These are phyloP conservation scores for Aphaenogaster ashmeadi DNA, from an alignment of 1,140 invertebrate genomes.

Conservation along the genomic window DNA sequence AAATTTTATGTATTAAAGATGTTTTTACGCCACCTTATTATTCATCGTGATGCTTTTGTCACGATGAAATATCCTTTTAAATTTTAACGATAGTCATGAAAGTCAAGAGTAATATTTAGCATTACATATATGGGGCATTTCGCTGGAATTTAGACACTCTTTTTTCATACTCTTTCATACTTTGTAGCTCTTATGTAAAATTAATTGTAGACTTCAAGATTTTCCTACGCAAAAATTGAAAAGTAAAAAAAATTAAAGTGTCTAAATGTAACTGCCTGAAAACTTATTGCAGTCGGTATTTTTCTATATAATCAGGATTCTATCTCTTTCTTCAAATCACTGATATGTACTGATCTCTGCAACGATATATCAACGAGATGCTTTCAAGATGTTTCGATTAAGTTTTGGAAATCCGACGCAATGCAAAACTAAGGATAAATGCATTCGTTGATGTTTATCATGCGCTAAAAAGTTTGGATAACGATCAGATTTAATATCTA, in stretches of 20 bases:
- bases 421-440: conserved; percentile 7
- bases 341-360: conserved; percentile 53
- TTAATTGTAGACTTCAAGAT: conserved; percentile 34
- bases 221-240: conserved; percentile 41
- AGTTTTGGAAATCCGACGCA: conserved; percentile 5
- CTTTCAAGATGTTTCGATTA: conserved; percentile 18
- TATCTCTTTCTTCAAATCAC: conserved; percentile 21
- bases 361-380: conserved; percentile 67
- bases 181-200: conserved; percentile 36
- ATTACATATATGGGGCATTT: conserved; percentile 40
- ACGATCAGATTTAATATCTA: conserved; percentile 27
- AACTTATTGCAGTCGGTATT: background rate
- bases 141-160: conserved; percentile 44
- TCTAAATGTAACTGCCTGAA: conserved; percentile 46
- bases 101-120: conserved; percentile 59
- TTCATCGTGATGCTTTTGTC: conserved; percentile 54
- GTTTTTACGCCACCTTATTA: conserved; percentile 59
- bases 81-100: conserved; percentile 50
- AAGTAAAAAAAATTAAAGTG: conserved; percentile 45
- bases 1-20: conserved; percentile 58
- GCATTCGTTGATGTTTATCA: conserved; percentile 40
- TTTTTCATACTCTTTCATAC: conserved; percentile 50
- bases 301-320: background rate
- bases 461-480: conserved; percentile 29
- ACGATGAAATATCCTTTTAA: conserved; percentile 50